Conservation (phyloP, 2,797 vertebrate species). For the Leucoraja ocellata region DNA sequence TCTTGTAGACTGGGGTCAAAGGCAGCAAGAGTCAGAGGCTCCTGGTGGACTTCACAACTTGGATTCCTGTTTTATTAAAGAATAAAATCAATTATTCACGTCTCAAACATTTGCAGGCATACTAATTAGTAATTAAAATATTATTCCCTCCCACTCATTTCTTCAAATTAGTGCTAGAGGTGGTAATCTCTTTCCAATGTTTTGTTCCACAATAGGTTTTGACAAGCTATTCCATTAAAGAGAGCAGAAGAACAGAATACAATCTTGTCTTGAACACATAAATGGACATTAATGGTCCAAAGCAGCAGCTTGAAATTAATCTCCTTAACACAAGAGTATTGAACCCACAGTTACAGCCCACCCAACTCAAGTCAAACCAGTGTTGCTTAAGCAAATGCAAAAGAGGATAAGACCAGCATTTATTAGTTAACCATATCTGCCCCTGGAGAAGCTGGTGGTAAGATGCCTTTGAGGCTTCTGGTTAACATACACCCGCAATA, state of each 20-base stretch:
- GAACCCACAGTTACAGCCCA: not conserved
- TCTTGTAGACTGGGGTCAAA: slow-evolving; percentile 85
- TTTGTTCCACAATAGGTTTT: not conserved
- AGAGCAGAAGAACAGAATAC: not conserved
- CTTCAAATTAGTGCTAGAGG: not conserved
- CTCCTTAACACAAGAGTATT: not conserved
- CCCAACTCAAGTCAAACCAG: not conserved
- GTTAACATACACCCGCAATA: too few species aligned
- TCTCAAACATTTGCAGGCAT: not conserved
- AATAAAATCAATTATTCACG: not conserved
- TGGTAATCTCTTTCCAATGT: not conserved
- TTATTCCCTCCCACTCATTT: not conserved
- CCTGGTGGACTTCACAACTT: slow-evolving; percentile 92
- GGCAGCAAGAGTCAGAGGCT: slow-evolving; percentile 81
- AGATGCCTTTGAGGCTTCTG: too few species aligned
- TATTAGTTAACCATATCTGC: too few species aligned
- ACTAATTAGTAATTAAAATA: not conserved
- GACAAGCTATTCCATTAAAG: not conserved
- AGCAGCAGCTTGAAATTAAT: not conserved
- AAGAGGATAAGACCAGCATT: not conserved
- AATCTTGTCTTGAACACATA: not conserved
- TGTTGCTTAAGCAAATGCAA: not conserved
- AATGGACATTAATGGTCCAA: not conserved
- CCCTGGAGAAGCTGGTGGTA: too few species aligned
- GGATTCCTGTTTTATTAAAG: slow-evolving; percentile 69